Conservation (phyloP, 2,113 vertebrate genomes). For the Ictidomys tridecemlineatus region DNA sequence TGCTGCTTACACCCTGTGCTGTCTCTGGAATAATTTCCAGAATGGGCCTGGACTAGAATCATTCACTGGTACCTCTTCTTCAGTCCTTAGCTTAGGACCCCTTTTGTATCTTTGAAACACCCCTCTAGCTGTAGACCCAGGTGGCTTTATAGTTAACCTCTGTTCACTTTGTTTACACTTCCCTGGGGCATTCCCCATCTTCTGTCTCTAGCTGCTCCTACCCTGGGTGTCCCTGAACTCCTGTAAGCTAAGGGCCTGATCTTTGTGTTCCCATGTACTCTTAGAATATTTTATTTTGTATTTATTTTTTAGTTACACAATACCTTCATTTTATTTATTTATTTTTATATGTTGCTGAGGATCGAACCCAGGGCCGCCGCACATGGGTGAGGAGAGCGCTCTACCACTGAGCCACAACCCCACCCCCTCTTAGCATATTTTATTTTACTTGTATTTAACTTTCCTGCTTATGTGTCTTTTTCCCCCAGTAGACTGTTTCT, state of each 20-base stretch:
- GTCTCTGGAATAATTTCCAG: constrained; percentile 1
- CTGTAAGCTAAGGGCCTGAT: neutral
- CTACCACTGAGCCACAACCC: too few species aligned
- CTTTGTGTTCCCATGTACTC: neutral
- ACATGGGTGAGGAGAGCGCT: too few species aligned
- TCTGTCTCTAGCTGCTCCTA: neutral
- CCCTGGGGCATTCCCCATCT: neutral
- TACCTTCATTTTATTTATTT: too few species aligned
- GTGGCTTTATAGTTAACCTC: neutral
- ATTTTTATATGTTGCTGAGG: too few species aligned
- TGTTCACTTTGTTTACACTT: neutral
- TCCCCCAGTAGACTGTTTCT: neutral
- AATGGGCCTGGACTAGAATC: neutral
- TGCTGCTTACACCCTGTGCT: neutral
- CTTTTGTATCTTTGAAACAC: neutral
- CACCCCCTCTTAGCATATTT: too few species aligned
- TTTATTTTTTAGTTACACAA: too few species aligned
- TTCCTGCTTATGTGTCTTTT: neutral
- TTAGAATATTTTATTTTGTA: neutral
- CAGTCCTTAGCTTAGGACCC: neutral
- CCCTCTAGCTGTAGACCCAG: neutral
- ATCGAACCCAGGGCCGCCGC: too few species aligned
- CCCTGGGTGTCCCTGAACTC: neutral
- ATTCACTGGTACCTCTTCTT: neutral
- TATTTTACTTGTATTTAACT: neutral